Evolutionary conservation across 2,797 vertebrate genomes (phyloP), one percentile per base, ranked within the genome.

Genomic region (Lindbergichthys nudifrons): DNA sequence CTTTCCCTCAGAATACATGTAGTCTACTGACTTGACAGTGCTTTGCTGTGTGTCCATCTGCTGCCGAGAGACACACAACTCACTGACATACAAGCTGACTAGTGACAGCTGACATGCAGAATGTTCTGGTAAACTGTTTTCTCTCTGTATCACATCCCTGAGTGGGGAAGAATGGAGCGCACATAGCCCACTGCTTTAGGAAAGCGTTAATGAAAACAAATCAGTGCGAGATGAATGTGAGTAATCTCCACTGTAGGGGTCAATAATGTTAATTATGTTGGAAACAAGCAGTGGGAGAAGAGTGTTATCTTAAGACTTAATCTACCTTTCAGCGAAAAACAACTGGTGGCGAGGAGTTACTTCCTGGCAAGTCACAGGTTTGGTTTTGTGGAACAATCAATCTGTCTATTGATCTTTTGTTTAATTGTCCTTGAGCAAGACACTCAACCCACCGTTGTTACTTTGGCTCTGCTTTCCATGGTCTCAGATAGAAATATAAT

Each of bases 211-310:
- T 75, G 30, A 77, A 67, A 76, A 79, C 23, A 73, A 80, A 83
- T 68, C 41, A 46, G 51, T 30, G 43, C 43, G 47, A 52, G 50
- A 75, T 65, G 54, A 76, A 61, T 65, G 54, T 10, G 21, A 81
- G 75, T 75, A 11, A 71, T 71, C 45, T 83, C 42, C 19, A 73
- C 50, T 69, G 39, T 43, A 21, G 62, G 51, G 83, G 84, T 86
- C 83, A 80, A 39, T 66, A 59, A 77, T 83, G 85, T 82, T 90
- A 87, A 89, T 87, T 80, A 77, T 70, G 58, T 72, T 42, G 43
- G 51, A 74, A 74, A 77, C n/a, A 47, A 82, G 47, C 73, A 64
- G 19, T 60, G 47, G 56, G 58, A 68, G 69, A 62, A 36, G 36
- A 69, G 58, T 15, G 41, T 19, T 73, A 81, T 86, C 63, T 64